Evolutionary conservation across 2,797 vertebrate genomes (phyloP), one percentile per base, ranked within the genome.

Genomic region (Strix occidentalis): DNA sequence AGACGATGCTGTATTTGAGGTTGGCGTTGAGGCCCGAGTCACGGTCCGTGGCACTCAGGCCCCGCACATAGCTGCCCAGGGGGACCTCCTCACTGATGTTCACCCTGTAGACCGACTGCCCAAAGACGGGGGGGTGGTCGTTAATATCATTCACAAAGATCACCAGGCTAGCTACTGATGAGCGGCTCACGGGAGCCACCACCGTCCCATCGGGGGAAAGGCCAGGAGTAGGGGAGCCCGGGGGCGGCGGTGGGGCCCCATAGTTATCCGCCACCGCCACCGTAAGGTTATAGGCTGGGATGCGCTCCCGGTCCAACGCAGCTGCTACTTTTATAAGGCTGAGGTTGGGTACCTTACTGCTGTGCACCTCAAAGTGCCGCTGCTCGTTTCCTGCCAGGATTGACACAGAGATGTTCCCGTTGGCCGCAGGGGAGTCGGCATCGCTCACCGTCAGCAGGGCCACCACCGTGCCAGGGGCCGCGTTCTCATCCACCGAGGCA

Each of bases 141-240:
- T 99, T 99, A 93, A 99, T 99, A 97, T 99, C 99, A 21, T 99
- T 99, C 75, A 99, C 99, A 83, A 99, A 99, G 95, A 99, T 99
- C 89, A 99, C 99, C 94, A 99, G 96, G 95, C 99, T 99, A 63
- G 99, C 99, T 50, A 99, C 99, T 0, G 99, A 99, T 2, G 99
- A 99, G 60, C 99, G 98, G 48, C 99, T 98, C 63, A 98, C 87
- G 0, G 99, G 98, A 91, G 93, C 98, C 9, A 98, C 98, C 48
- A 75, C 61, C 0, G 18, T 50, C 29, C 95, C 93, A 0, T 99
- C 98, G 0, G 90, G 76, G 20, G 86, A 66, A n/a, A 95, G 43
- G 9, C 56, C 78, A 3, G 95, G 95, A 10, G 92, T 63, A 1
- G 93, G 77, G 5, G 93, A 77, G 33, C 54, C 94, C 0, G 75